Percentiles rank a stretch among this genome's conserved stretches.
Evolutionary conservation across 2,888 invertebrate genomes (phyloP).

Genomic region (Pseudococcus jackbeardsleyi): DNA sequence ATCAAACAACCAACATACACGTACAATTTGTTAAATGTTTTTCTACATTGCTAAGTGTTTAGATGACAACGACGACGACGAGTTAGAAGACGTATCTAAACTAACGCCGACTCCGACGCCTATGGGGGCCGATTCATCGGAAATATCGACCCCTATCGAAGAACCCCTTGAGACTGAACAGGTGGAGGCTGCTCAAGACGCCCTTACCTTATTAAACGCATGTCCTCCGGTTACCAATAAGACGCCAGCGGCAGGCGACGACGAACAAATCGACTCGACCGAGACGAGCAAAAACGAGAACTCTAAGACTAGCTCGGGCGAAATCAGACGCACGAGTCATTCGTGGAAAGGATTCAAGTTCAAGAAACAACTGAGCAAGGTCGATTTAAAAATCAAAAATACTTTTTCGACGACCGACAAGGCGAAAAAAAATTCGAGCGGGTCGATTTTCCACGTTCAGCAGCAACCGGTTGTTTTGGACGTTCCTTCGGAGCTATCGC

Average conservation of each 20-base stretch:
- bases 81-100: constrained; percentile 65
- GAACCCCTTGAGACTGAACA: constrained; percentile 58
- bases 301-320: neutral
- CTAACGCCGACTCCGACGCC: constrained; percentile 65
- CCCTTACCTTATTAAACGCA: constrained; percentile 62
- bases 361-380: constrained; percentile 85
- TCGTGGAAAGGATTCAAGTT: constrained; percentile 86
- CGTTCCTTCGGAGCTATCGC: constrained; percentile 70
- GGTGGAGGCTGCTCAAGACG: constrained; percentile 68
- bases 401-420: constrained; percentile 71
- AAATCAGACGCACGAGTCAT: constrained; percentile 67
- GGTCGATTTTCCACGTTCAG: constrained; percentile 38
- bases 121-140: constrained; percentile 66
- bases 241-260: neutral
- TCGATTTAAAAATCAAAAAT: constrained; percentile 81
- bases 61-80: constrained; percentile 66
- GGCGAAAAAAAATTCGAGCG: constrained; percentile 23
- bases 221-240: neutral
- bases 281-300: constrained; percentile 45
- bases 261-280: neutral
- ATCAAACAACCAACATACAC: neutral
- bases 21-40: constrained; percentile 54
- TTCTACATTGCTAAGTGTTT: constrained; percentile 66
- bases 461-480: constrained; percentile 69
- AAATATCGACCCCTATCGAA: constrained; percentile 66